Base-by-base conservation (phyloP, 2,888 invertebrate species). In the Dynastes tityus region DNA sequence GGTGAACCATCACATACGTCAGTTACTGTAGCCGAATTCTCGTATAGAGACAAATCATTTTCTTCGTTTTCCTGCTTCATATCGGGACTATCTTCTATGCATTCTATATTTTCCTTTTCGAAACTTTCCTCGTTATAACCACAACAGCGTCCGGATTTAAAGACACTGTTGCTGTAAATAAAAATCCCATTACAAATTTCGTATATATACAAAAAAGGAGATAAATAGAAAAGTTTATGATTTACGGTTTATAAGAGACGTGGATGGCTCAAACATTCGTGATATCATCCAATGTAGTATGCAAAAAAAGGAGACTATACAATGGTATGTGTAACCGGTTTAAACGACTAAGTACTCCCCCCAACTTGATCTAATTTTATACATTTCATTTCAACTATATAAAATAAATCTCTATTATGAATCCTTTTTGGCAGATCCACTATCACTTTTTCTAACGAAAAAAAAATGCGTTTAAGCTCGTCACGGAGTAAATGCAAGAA, bases 31-130 rank as follows among this genome's bases (percentile, higher is more conserved):
- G 84, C 85, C 37, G 80, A 71, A 73, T 76, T 81, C 22, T 82
- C 87, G 80, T 88, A 89, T 51, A 89, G 82, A 0, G 89, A 89
- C 13, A 88, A 77, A 61, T 89, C 89, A 29, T 85, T 85, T 74
- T 82, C 86, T 80, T 89, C 89, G 29, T 85, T 85, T 75, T 82
- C 86, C 80, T 87, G 87, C 74, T 84, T 84, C 67, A 82, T 68
- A 29, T 86, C 82, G 40, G 83, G 78, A 51, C 73, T 78, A 71
- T 79, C 81, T 73, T 81, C 84, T 29, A 83, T 78, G 70, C 78
- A 81, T 73, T 81, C 84, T 37, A 83, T 80, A 80, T 87, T 88
- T 82, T 88, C 87, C 81, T 88, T 88, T 8, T 83, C 81, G 55
- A 71, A 73, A 4, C 55, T 32, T 27, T 68, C 68, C 40, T 58